Evolutionary conservation across 2,888 invertebrate species (phyloP).

Genomic region (Rhopalosiphum nymphaeae): DNA sequence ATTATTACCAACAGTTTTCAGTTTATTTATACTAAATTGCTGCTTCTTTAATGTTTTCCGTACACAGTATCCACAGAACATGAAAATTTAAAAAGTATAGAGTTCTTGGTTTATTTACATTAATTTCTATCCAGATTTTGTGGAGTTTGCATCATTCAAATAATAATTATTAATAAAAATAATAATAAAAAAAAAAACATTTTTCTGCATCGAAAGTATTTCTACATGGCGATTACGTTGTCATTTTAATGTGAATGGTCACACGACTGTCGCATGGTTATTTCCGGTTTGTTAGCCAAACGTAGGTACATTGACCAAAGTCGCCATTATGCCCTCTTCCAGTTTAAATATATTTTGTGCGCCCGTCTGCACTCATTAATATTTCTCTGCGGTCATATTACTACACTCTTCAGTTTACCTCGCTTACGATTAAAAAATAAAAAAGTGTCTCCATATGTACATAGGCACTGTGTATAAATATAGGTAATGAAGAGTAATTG

Average conservation of each 20-base stretch:
- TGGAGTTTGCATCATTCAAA: neutral
- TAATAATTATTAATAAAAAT: neutral
- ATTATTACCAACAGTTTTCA: conserved; percentile 22
- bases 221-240: conserved; percentile 29
- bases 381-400: conserved; percentile 24
- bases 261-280: conserved; percentile 41
- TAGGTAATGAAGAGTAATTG: conserved; percentile 12
- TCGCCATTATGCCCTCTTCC: conserved; percentile 10
- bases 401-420: conserved; percentile 3
- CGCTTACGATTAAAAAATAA: neutral
- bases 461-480: neutral
- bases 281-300: conserved; percentile 53
- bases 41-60: conserved; percentile 29
- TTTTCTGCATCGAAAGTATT: conserved; percentile 30
- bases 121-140: neutral
- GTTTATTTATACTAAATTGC: conserved; percentile 15
- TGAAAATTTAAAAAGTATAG: neutral
- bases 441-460: neutral
- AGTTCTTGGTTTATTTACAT: neutral
- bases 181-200: conserved; percentile 15
- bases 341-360: conserved; percentile 43
- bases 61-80: neutral
- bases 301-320: conserved; percentile 36
- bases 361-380: conserved; percentile 24
- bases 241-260: conserved; percentile 51